Evolutionary conservation across 1,140 invertebrate genomes (phyloP), one percentile per base, ranked within the genome.

Genomic region (Hyphantria cunea): DNA sequence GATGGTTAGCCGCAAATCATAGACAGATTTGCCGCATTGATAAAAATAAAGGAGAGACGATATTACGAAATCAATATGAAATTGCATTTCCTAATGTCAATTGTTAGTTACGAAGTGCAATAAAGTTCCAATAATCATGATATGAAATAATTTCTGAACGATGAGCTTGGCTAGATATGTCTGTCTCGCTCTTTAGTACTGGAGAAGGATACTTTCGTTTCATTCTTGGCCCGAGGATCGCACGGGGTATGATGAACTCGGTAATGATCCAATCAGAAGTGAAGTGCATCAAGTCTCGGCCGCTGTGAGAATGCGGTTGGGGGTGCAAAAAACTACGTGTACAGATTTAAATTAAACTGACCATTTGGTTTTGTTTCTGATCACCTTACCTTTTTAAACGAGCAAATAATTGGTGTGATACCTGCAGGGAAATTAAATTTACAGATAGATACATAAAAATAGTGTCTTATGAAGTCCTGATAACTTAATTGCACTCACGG

Each of bases 21-120:
- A 90, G 87, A 86, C 82, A 87, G 77, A 89, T 90, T 88, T 87
- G 82, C 84, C 77, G 81, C 83, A 87, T 89, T 88, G 80, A 84
- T 87, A 88, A 90, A 88, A 89, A 90, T 88, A 90, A 88, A 90
- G 80, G 79, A 84, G 76, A 70, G 60, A 59, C 72, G 69, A 84
- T 78, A 86, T 87, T 88, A 87, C 87, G 83, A 81, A 89, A 89
- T 89, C 88, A 90, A 90, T 90, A 86, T 89, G 79, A 88, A 89
- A 90, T 90, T 90, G 85, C 88, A 90, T 89, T 89, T 86, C 86
- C 86, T 90, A 90, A 90, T 90, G 88, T 90, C 88, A 90, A 90
- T 90, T 90, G 88, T 90, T 88, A 89, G 88, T 89, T 89, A 89
- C 84, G 76, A 84, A 89, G 86, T 89, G 86, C 88, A 89, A 89